Evolutionary conservation across 2,797 vertebrate genomes (phyloP).

Genomic region (Euthynnus affinis): DNA sequence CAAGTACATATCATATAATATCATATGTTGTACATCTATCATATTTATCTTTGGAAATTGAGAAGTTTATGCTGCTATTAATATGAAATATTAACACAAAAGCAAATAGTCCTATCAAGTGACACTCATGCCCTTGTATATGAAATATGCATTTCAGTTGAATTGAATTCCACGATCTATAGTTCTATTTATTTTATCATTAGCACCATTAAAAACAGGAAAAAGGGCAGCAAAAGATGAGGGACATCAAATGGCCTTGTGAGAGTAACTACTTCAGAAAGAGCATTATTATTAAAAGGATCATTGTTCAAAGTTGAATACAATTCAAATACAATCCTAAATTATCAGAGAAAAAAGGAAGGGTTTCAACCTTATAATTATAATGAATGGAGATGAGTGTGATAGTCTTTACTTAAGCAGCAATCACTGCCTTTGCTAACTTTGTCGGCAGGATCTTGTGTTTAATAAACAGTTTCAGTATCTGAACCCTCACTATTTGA

Average conservation of each 20-base stretch:
- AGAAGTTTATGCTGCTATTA: background rate
- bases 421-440: background rate
- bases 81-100: background rate
- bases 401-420: constrained; percentile 1
- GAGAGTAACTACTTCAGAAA: background rate
- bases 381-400: background rate
- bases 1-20: background rate
- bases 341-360: background rate
- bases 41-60: background rate
- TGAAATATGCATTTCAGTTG: constrained; percentile 3
- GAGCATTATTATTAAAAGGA: background rate
- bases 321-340: background rate
- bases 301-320: background rate
- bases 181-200: background rate
- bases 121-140: background rate
- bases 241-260: background rate
- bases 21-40: background rate
- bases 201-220: background rate
- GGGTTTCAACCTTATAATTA: background rate
- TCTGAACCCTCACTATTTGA: constrained; percentile 53
- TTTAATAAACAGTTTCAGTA: constrained; percentile 56
- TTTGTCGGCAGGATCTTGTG: constrained; percentile 30
- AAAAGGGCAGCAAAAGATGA: background rate
- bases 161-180: background rate
- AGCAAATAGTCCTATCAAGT: background rate